Evolutionary conservation across 2,888 invertebrate species (phyloP).

Genomic region (Rhabditophanes sp.): DNA sequence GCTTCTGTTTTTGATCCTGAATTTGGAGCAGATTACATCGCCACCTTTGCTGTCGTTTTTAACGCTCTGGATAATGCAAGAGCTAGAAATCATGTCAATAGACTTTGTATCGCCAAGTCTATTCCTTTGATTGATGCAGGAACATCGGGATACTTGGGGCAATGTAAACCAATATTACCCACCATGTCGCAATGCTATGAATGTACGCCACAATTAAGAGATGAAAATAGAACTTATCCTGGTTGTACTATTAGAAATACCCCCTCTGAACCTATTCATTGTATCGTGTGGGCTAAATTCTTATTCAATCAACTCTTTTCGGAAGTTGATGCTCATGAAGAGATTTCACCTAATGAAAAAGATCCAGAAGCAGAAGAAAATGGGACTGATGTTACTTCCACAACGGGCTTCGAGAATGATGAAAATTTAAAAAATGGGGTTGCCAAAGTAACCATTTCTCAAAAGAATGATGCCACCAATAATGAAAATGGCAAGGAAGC

Average conservation of each 20-base stretch:
- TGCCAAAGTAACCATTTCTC: not conserved
- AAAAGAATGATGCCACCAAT: constrained; percentile 1
- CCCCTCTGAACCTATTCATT: constrained; percentile 94
- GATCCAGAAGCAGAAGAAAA: too few species aligned
- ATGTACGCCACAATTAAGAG: constrained; percentile 66
- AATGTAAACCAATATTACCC: constrained; percentile 54
- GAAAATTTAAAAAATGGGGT: constrained; percentile 3
- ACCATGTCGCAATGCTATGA: constrained; percentile 87
- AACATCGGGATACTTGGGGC: constrained; percentile 87
- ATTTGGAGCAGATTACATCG: constrained; percentile 79
- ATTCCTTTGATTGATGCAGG: constrained; percentile 89
- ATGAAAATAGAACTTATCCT: constrained; percentile 73
- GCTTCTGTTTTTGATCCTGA: too few species aligned
- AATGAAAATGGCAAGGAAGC: constrained; percentile 2
- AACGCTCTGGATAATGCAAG: constrained; percentile 84
- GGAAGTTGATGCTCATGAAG: constrained; percentile 84
- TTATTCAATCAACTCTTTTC: constrained; percentile 96
- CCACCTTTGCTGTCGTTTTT: constrained; percentile 73
- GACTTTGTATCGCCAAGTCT: constrained; percentile 88
- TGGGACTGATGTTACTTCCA: constrained; percentile 28
- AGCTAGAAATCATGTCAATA: constrained; percentile 91
- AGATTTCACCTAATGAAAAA: constrained; percentile 90
- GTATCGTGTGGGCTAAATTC: constrained; percentile 98
- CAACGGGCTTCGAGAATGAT: not conserved
- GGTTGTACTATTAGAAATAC: constrained; percentile 98